phyloP scores from a whole-genome alignment of 2,113 vertebrate species.

The Pollachius pollachius region DNA sequence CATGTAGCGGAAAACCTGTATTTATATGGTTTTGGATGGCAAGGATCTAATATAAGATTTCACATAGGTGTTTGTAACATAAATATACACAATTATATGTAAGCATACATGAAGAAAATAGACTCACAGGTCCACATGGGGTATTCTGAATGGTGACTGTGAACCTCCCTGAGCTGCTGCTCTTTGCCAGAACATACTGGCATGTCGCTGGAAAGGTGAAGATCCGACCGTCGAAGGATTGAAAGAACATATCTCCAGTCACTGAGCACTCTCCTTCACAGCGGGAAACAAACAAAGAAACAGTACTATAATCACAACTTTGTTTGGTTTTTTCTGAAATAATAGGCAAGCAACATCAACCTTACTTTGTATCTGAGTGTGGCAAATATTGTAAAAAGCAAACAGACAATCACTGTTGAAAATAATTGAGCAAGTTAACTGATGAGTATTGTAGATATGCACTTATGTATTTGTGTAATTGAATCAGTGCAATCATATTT shows the following conservation, averaged over 20 bases:
- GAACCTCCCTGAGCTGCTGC: constrained; percentile 81
- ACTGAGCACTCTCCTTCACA: constrained; percentile 89
- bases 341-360: too few species aligned
- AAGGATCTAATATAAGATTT: not conserved
- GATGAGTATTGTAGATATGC: too few species aligned
- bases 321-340: too few species aligned
- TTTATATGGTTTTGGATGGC: too few species aligned
- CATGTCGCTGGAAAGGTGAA: constrained; percentile 89
- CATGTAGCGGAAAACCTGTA: too few species aligned
- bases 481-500: too few species aligned
- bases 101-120: constrained; percentile 37
- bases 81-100: constrained; percentile 22
- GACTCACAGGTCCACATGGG: constrained; percentile 87
- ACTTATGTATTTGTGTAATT: too few species aligned
- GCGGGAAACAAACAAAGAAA: not conserved
- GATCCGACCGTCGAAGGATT: constrained; percentile 88
- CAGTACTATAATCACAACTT: not conserved
- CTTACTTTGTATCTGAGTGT: too few species aligned
- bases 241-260: constrained; percentile 89
- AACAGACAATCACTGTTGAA: too few species aligned
- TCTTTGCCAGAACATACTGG: constrained; percentile 92
- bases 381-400: too few species aligned
- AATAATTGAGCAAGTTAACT: too few species aligned
- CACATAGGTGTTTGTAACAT: not conserved
- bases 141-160: constrained; percentile 86